Conservation (phyloP, 2,797 vertebrate species). For the Coccyzus lansbergi region DNA sequence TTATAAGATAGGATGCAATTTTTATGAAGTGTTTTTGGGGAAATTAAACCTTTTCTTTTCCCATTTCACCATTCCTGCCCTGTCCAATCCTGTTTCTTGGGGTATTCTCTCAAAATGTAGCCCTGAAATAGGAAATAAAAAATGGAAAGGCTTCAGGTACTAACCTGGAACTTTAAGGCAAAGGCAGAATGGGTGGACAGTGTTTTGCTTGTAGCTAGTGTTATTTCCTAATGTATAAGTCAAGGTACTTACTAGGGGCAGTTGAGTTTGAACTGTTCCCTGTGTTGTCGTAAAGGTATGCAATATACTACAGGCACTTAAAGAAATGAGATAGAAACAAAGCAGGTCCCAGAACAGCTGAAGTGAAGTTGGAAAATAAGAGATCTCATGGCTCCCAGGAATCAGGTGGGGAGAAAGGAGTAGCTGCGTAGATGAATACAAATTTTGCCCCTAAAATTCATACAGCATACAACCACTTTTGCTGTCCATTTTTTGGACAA, state of each 20-base stretch:
- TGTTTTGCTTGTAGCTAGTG: background rate
- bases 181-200: background rate
- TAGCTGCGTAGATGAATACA: background rate
- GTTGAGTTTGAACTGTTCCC: background rate
- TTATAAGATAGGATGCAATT: background rate
- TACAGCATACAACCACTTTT: background rate
- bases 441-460: background rate
- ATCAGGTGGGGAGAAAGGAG: background rate
- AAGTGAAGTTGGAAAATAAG: background rate
- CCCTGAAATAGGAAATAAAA: background rate
- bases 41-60: background rate
- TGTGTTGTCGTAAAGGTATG: background rate
- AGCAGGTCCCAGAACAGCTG: background rate
- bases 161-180: background rate
- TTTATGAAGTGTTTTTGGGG: background rate
- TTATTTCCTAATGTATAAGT: background rate
- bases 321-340: background rate
- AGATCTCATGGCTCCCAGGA: background rate
- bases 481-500: background rate
- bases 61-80: background rate
- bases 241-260: background rate
- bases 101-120: background rate
- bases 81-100: background rate
- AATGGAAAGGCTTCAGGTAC: background rate
- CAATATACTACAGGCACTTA: background rate